Base-by-base conservation (phyloP, 1,140 invertebrate species). In the Cotesia chilonis region DNA sequence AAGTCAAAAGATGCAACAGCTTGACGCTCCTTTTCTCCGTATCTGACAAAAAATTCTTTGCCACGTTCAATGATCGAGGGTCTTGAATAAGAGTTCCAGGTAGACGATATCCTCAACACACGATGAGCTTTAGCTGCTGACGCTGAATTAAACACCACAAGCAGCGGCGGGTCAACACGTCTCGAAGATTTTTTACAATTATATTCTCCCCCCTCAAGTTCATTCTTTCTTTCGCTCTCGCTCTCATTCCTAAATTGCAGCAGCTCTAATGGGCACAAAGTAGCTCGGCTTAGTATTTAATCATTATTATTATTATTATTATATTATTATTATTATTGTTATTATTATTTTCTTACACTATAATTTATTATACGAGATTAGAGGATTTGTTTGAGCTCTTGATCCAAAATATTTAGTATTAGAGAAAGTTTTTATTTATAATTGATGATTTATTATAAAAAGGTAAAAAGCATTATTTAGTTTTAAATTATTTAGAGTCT, bases 1-100 rank as follows among this genome's bases (percentile, higher is more conserved):
- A 94, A 94, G 85, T 94, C 92, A 83, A 94, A 94, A 75, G 90
- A 91, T 38, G 92, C 91, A 64, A 94, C 91, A 28, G 92, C 92
- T 82, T 93, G 92, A 65, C 89, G 87, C 81, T 94, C 92, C 77
- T 92, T 91, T 72, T 92, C 92, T n/a, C 92, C 92, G 84, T 90
- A 94, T 72, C 92, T 89, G 41, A 92, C 90, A 87, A 89, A 94
- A 84, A 94, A 92, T 79, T 92, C 92, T 54, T 90, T 89, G 6
- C 82, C 80, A 51, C 92, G 88, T 72, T 91, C 92, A 76, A 94
- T 90, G 81, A 94, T 93, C 74, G 91, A 92, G 20, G 91, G 90
- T 71, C 84, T 87, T 76, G 80, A 83, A 76, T 74, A 85, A 79
- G 82, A 6, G 41, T 47, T 87, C 87, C 85, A 88, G 79, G 78